Conservation (phyloP, 2,888 invertebrate species). For the Altica lythri region DNA sequence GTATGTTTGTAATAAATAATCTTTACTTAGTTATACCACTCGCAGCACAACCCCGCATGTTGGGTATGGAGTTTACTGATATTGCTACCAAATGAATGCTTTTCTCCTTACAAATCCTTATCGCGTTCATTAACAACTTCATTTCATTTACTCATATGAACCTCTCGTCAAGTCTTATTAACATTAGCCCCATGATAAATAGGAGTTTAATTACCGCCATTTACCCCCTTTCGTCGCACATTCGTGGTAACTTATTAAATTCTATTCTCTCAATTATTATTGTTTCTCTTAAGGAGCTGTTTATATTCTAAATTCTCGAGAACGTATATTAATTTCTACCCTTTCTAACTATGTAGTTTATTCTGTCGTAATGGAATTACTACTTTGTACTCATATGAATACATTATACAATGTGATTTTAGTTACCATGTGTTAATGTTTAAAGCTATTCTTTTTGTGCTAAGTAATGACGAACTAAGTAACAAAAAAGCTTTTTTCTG, state of each 20-base stretch:
- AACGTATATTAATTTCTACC: background rate
- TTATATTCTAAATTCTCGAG: slow-evolving; percentile 1
- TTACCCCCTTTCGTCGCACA: slow-evolving; percentile 9
- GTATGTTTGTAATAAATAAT: no score
- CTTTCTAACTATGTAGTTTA: background rate
- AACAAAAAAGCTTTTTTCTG: no score
- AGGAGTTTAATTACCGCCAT: slow-evolving; percentile 11
- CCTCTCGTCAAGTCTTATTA: background rate
- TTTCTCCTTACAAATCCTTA: no score
- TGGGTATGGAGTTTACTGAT: no score
- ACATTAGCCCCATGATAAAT: slow-evolving; percentile 9
- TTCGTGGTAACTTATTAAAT: slow-evolving; percentile 6
- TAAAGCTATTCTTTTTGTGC: no score
- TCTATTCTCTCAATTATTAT: slow-evolving; percentile 15
- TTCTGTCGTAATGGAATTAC: background rate
- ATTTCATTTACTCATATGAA: background rate
- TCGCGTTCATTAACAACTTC: slow-evolving; percentile 1
- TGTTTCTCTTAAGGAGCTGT: slow-evolving; percentile 6
- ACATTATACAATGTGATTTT: no score
- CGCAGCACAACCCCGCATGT: no score
- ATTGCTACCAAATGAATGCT: no score
- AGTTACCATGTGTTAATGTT: no score
- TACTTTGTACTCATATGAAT: no score
- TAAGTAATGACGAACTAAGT: no score
- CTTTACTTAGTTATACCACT: no score